Conservation (phyloP, 1,140 invertebrate genomes). For the Oppia nitens region DNA sequence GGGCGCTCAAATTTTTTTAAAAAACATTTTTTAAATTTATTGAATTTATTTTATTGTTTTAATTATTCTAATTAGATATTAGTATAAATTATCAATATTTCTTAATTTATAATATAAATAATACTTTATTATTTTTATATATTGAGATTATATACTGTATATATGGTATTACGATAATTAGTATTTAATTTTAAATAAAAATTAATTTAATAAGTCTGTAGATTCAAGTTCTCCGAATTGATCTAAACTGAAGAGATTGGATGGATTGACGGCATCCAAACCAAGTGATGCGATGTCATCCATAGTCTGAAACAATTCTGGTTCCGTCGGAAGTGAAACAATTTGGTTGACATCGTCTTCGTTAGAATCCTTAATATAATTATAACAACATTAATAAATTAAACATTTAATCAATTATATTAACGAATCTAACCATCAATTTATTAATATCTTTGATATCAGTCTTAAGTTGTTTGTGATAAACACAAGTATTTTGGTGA, state of each 20-base stretch:
- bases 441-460: constrained; percentile 4
- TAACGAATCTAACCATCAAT: constrained; percentile 9
- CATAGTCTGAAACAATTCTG: constrained; percentile 21
- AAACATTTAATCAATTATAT: constrained; percentile 5
- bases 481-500: constrained; percentile 18
- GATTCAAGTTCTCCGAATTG: constrained; percentile 10
- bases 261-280: constrained; percentile 19
- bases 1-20: constrained; percentile 35
- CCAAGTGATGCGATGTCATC: constrained; percentile 22
- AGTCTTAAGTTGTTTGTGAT: constrained; percentile 15
- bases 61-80: no score
- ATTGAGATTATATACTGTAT: no score
- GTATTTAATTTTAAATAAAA: background rate
- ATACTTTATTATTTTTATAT: no score
- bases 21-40: background rate
- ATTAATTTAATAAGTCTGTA: background rate
- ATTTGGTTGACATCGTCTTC: constrained; percentile 5
- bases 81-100: no score
- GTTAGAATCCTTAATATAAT: background rate
- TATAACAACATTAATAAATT: constrained; percentile 5
- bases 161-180: no score
- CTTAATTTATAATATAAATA: no score
- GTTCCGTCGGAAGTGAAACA: constrained; percentile 9
- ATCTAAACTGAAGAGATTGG: constrained; percentile 20
- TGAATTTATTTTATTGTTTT: constrained; percentile 19